Base-by-base conservation (phyloP, 1,140 invertebrate genomes). In the Aporrectodea caliginosa region DNA sequence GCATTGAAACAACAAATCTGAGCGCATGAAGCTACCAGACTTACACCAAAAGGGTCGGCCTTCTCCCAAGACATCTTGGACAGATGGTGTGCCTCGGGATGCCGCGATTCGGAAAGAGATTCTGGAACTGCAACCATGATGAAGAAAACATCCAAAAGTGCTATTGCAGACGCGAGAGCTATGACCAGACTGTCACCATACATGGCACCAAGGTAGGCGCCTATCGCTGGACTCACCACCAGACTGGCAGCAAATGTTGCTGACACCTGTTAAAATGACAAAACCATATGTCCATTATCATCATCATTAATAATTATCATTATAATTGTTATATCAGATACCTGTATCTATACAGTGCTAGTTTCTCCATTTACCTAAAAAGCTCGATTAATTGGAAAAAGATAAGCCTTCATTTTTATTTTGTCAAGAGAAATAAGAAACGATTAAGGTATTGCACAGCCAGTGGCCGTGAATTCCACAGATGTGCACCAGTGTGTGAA, bases 241-340 rank as follows among this genome's bases (percentile, higher is more conserved):
- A 99, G 84, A 81, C 96, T 98, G 75, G 98, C 98, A 14, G 98
- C 98, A 91, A 99, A 99, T 78, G 98, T 99, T 14, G 97, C 98
- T 22, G 96, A 98, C 16, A 94, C 93, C 91, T 93, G n/a, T n/a
- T n/a, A n/a, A n/a, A n/a, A n/a, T n/a, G n/a, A n/a, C n/a, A n/a
- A n/a, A n/a, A n/a, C n/a, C n/a, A n/a, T n/a, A n/a, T n/a, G n/a
- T n/a, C n/a, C n/a, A n/a, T n/a, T n/a, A n/a, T n/a, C n/a, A n/a
- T n/a, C n/a, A n/a, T n/a, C n/a, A n/a, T n/a, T n/a, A n/a, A n/a
- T n/a, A n/a, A n/a, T n/a, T n/a, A n/a, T n/a, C n/a, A n/a, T n/a
- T n/a, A n/a, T n/a, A n/a, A n/a, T n/a, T n/a, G n/a, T n/a, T n/a
- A n/a, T n/a, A n/a, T n/a, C n/a, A n/a, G n/a, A n/a, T n/a, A n/a